phyloP scores from a whole-genome alignment of 1,140 invertebrate species.

The Conus ventricosus region DNA sequence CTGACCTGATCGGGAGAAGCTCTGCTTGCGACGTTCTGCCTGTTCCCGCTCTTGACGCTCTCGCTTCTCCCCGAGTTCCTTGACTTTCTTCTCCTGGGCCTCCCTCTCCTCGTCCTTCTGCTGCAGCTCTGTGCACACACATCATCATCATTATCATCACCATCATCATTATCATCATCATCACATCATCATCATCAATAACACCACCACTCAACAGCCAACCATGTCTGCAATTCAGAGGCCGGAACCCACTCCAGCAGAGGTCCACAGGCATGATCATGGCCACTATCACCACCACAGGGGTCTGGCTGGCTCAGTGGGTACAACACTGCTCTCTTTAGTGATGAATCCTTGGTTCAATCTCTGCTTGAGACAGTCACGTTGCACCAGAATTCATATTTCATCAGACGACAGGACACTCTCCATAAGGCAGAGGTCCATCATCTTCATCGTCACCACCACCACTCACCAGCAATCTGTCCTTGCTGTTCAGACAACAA shows the following conservation, averaged over 20 bases:
- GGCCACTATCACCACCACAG: background rate
- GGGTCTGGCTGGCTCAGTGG: conserved; percentile 61
- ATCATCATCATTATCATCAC: background rate
- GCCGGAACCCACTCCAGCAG: conserved; percentile 24
- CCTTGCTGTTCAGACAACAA: conserved; percentile 74
- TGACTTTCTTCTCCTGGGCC: conserved; percentile 69
- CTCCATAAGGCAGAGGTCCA: conserved; percentile 74
- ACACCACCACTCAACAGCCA: too few relatives aligned
- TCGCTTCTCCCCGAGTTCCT: conserved; percentile 60
- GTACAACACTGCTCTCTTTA: too few relatives aligned
- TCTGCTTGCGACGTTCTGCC: conserved; percentile 52
- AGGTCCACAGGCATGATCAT: conserved; percentile 63
- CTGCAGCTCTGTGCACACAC: conserved; percentile 59
- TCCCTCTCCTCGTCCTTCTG: conserved; percentile 67
- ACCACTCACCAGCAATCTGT: conserved; percentile 63
- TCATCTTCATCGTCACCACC: background rate
- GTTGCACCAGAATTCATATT: conserved; percentile 37
- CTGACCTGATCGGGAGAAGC: conserved; percentile 40
- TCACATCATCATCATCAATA: too few relatives aligned
- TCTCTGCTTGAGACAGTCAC: too few relatives aligned
- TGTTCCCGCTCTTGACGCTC: conserved; percentile 60
- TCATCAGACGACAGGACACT: conserved; percentile 72
- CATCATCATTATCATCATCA: too few relatives aligned
- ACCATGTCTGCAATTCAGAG: too few relatives aligned
- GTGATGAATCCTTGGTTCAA: too few relatives aligned